phyloP scores from a whole-genome alignment of 2,888 invertebrate genomes.

The Frankliniella fusca region DNA sequence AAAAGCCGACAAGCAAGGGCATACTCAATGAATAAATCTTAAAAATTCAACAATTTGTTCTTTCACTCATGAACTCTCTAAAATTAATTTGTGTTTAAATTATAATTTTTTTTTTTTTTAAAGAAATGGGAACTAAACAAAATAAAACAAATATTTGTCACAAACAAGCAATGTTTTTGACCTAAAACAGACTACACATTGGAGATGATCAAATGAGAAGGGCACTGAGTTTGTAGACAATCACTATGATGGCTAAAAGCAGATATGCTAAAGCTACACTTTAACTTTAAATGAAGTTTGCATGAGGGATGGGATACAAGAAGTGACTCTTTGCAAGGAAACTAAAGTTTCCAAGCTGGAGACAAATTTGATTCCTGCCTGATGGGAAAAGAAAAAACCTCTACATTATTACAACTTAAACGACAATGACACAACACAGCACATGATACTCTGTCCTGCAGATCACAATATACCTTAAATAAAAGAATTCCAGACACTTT shows the following conservation, averaged over 20 bases:
- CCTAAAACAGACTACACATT: not conserved
- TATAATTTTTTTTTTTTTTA: not conserved
- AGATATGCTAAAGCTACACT: not conserved
- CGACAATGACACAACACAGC: not conserved
- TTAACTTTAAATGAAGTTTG: not conserved
- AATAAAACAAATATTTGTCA: not conserved
- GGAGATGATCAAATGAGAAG: not conserved
- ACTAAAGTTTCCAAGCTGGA: too few species aligned
- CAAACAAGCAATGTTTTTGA: conserved; percentile 2
- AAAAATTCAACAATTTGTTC: conserved; percentile 20
- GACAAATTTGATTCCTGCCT: too few species aligned
- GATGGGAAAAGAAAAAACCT: not conserved
- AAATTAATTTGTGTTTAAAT: not conserved
- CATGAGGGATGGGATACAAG: not conserved
- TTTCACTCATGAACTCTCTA: not conserved
- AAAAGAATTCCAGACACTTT: not conserved
- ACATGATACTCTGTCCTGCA: not conserved
- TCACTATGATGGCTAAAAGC: not conserved
- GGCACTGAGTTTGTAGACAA: conserved; percentile 3
- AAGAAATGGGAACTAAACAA: not conserved
- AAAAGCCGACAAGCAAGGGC: not conserved
- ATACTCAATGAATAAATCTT: conserved; percentile 3
- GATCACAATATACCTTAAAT: not conserved
- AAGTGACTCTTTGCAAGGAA: not conserved
- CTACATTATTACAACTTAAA: not conserved